Evolutionary conservation across 1,140 invertebrate species (phyloP).

Genomic region (Ruditapes philippinarum): DNA sequence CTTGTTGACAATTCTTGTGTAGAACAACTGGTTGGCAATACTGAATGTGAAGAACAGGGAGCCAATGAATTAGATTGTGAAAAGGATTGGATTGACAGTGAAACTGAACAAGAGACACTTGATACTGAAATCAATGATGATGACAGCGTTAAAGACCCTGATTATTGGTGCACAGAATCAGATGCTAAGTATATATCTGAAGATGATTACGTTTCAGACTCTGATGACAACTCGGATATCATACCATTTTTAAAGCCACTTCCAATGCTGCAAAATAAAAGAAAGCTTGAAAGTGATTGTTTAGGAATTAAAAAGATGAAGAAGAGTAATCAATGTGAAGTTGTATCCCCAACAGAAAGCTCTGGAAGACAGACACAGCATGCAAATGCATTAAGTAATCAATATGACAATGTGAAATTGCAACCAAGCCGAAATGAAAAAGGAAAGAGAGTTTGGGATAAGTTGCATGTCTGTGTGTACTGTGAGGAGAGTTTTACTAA

Average conservation of each 20-base stretch:
- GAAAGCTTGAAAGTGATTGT: neutral
- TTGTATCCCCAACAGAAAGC: neutral
- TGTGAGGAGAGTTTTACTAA: constrained; percentile 65
- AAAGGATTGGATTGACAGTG: too few species aligned
- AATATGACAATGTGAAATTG: neutral
- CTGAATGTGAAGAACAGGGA: too few species aligned
- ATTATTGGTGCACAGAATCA: neutral
- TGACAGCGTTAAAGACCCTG: neutral
- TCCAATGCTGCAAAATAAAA: neutral
- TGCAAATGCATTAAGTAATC: neutral
- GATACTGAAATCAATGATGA: neutral
- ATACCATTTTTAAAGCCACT: neutral
- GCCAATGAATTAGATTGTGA: too few species aligned
- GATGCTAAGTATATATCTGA: constrained; percentile 1
- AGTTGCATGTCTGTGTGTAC: constrained; percentile 61
- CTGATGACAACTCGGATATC: constrained; percentile 9
- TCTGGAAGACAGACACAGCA: neutral
- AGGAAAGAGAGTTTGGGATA: constrained; percentile 63
- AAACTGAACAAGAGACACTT: too few species aligned
- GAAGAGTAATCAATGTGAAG: neutral
- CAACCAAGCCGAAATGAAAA: constrained; percentile 19
- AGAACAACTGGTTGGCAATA: too few species aligned
- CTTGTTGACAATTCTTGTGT: neutral
- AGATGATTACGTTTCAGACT: constrained; percentile 9
- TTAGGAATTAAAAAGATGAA: neutral